Conservation (phyloP, 2,113 vertebrate species). For the Pithys albifrons region DNA sequence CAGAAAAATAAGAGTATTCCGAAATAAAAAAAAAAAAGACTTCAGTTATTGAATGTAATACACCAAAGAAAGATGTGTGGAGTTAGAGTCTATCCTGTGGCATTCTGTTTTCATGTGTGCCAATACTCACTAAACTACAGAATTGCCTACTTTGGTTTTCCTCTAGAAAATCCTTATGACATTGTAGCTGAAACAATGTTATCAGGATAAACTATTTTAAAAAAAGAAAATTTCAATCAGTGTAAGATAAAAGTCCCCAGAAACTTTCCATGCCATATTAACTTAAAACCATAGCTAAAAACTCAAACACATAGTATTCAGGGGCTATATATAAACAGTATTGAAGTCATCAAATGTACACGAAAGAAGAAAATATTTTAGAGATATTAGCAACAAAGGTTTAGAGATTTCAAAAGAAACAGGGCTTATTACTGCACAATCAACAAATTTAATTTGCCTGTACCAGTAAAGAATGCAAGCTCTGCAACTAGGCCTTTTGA, state of each 20-base stretch:
- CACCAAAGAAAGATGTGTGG: not conserved
- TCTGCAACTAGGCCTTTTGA: conserved; percentile 37
- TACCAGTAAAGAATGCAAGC: not conserved
- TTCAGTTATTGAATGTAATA: not conserved
- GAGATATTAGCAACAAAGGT: conserved; percentile 15
- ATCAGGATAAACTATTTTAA: not conserved
- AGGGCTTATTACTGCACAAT: conserved; percentile 26
- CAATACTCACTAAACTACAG: not conserved
- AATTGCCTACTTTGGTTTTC: not conserved
- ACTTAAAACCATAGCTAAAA: not conserved
- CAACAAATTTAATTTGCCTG: conserved; percentile 53
- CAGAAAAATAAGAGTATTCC: not conserved
- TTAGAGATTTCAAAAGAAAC: conserved; percentile 52
- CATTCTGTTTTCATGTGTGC: not conserved
- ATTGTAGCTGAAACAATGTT: not conserved
- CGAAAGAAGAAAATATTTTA: conserved; percentile 5
- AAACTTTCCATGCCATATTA: not conserved
- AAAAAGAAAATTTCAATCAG: not conserved
- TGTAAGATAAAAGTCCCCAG: not conserved
- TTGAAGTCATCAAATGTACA: not conserved
- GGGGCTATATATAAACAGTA: not conserved
- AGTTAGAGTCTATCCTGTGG: not conserved
- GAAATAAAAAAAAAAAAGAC: not conserved
- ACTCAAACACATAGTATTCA: not conserved
- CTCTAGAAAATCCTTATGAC: not conserved